Percentiles rank a stretch among this genome's conserved stretches.
Conservation (phyloP, 2,113 vertebrate genomes). For the Phyllopteryx taeniolatus region DNA sequence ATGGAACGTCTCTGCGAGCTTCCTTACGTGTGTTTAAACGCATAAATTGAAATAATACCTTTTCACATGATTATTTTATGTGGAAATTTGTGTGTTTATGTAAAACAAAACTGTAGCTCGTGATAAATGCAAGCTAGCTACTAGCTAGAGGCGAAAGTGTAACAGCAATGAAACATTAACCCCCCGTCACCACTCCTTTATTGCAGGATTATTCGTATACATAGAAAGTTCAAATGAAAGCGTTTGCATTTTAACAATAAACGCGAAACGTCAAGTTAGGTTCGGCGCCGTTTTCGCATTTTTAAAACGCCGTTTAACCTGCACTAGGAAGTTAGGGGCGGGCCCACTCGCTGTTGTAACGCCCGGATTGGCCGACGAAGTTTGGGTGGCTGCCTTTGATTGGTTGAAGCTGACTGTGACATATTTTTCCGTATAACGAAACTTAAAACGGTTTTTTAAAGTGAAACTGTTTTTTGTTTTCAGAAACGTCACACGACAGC, state of each 20-base stretch:
- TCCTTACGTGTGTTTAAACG: not conserved
- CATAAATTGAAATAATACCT: not conserved
- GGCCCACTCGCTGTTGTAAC: conserved; percentile 69
- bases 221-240: not conserved
- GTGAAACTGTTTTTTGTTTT: no score
- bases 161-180: not conserved
- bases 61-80: not conserved
- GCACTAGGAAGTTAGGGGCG: conserved; percentile 59
- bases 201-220: not conserved
- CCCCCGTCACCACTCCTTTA: not conserved
- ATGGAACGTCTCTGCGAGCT: not conserved
- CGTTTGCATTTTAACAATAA: not conserved
- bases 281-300: fast-evolving
- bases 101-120: not conserved
- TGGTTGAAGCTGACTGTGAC: conserved; percentile 46
- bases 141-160: conserved; percentile 19
- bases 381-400: conserved; percentile 70
- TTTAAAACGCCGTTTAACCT: fast-evolving
- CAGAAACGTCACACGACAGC: not conserved
- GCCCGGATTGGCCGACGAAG: conserved; percentile 70
- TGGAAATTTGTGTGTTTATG: not conserved
- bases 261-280: not conserved
- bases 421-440: conserved; percentile 27
- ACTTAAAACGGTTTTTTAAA: conserved; percentile 18
- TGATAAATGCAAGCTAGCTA: conserved; percentile 40